phyloP scores from a whole-genome alignment of 2,113 vertebrate genomes.

The Zapornia atra region DNA sequence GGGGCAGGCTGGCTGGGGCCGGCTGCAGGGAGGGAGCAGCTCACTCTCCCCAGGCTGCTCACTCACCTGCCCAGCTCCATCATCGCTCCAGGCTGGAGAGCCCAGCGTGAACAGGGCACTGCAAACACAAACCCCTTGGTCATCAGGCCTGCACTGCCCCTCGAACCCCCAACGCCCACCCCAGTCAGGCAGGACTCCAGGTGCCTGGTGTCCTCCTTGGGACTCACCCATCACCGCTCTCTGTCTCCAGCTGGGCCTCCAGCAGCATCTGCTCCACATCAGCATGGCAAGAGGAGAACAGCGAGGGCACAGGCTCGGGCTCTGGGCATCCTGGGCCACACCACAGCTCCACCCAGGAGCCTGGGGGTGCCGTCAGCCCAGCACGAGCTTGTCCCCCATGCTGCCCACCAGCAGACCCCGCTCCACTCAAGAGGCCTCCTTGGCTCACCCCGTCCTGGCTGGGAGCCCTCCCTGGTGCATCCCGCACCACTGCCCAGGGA shows the following conservation, averaged over 20 bases:
- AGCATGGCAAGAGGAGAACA: background rate
- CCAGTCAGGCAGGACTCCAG: too few relatives aligned
- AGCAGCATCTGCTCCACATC: slow-evolving; percentile 55
- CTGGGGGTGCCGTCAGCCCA: slow-evolving; percentile 8
- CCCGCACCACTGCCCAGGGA: rapidly evolving
- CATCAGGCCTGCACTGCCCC: rapidly evolving
- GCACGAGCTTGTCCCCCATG: background rate
- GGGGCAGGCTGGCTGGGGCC: background rate
- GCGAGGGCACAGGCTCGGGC: background rate
- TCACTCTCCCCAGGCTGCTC: background rate
- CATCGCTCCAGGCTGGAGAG: background rate
- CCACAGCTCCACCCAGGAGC: slow-evolving; percentile 59
- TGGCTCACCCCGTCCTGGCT: rapidly evolving
- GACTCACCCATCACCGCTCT: background rate
- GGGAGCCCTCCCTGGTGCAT: background rate
- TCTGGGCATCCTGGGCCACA: background rate
- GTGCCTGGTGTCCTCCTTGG: rapidly evolving
- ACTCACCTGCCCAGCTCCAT: rapidly evolving
- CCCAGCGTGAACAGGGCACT: background rate
- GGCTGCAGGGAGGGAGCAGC: background rate
- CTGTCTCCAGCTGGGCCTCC: slow-evolving; percentile 48
- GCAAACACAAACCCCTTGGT: background rate
- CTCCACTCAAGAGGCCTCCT: too few relatives aligned
- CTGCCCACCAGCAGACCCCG: background rate
- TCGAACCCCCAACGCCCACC: rapidly evolving